Conservation (phyloP, 2,888 invertebrate genomes). For the Branchipolynoe longqiensis region DNA sequence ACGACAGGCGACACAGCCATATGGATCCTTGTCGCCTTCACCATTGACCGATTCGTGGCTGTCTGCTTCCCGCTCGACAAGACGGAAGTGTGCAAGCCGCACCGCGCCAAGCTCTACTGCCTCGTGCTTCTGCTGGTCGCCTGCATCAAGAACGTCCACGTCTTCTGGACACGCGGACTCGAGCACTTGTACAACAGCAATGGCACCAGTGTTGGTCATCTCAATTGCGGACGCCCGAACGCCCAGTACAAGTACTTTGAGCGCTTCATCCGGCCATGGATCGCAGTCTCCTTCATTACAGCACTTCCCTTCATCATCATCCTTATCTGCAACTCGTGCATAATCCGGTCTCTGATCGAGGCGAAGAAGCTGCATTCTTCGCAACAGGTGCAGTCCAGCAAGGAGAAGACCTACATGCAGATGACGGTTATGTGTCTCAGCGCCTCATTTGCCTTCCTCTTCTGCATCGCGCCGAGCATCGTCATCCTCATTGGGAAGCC, state of each 20-base stretch:
- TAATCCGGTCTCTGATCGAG: constrained; percentile 64
- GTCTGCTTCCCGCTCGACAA: constrained; percentile 76
- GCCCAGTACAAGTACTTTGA: constrained; percentile 66
- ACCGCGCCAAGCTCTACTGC: constrained; percentile 69
- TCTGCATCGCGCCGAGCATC: constrained; percentile 68
- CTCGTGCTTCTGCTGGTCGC: constrained; percentile 65
- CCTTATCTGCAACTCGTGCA: constrained; percentile 66
- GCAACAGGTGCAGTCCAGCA: constrained; percentile 34
- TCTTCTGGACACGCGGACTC: constrained; percentile 74
- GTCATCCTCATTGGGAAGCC: constrained; percentile 68
- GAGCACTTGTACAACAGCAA: constrained; percentile 63
- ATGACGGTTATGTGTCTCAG: constrained; percentile 69
- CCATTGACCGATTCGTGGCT: constrained; percentile 76
- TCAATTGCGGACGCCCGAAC: constrained; percentile 63
- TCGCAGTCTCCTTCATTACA: constrained; percentile 66
- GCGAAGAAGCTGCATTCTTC: constrained; percentile 29
- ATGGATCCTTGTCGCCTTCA: constrained; percentile 77
- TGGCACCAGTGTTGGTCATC: background rate
- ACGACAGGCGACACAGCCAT: constrained; percentile 74
- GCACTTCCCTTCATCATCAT: constrained; percentile 65
- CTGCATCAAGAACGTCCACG: constrained; percentile 73
- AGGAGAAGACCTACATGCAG: constrained; percentile 64
- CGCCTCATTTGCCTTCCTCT: constrained; percentile 67
- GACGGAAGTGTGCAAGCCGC: constrained; percentile 71
- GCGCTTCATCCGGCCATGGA: constrained; percentile 67